Conservation (phyloP, 2,888 invertebrate species). For the Phengaris arion region DNA sequence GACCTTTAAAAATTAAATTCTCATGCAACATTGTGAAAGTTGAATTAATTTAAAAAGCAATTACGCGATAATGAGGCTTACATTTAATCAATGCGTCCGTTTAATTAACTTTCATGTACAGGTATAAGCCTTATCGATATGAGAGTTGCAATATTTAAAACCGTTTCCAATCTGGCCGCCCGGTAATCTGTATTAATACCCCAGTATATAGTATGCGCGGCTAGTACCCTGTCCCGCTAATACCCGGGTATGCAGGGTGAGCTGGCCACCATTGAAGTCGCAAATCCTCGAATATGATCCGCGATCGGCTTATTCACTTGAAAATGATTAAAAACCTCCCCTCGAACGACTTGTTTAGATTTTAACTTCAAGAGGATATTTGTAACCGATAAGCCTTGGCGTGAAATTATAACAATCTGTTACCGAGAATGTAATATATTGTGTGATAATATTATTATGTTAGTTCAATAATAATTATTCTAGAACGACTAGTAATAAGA, state of each 20-base stretch:
- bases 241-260: not conserved
- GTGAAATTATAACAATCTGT: not conserved
- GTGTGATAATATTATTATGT: not conserved
- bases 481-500: no score
- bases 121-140: conserved; percentile 20
- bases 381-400: conserved; percentile 11
- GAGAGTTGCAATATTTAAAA: conserved; percentile 37
- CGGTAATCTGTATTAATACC: conserved; percentile 55
- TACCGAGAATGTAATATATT: not conserved
- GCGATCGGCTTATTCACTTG: conserved; percentile 15
- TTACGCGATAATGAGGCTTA: not conserved
- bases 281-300: conserved; percentile 24
- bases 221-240: not conserved
- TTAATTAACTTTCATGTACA: not conserved
- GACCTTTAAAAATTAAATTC: not conserved
- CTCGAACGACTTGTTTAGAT: not conserved
- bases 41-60: conserved; percentile 1
- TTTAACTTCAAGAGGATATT: conserved; percentile 10
- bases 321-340: conserved; percentile 26
- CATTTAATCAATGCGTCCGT: not conserved
- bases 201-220: not conserved
- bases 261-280: conserved; percentile 49
- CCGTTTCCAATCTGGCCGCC: conserved; percentile 42
- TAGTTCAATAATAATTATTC: not conserved
- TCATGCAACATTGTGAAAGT: not conserved